Evolutionary conservation across 2,888 invertebrate genomes (phyloP).

Genomic region (Itoplectis maculator): DNA sequence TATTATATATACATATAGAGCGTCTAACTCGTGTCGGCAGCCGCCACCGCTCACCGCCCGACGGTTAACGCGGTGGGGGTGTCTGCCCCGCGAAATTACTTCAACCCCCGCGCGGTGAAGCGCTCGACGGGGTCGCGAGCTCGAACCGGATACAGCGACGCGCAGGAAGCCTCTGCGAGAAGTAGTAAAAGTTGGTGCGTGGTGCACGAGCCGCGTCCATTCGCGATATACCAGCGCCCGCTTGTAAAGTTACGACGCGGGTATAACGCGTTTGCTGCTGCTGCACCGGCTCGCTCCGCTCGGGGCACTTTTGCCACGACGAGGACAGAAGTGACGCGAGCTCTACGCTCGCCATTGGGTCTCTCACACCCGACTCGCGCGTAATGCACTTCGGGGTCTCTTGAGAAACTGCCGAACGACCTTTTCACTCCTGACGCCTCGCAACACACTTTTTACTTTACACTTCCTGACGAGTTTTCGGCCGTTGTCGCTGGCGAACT

Average conservation of each 20-base stretch:
- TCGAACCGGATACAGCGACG: neutral
- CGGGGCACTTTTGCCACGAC: neutral
- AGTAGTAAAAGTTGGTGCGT: slow-evolving; percentile 51
- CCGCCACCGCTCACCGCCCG: slow-evolving; percentile 32
- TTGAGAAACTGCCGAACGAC: too few species aligned
- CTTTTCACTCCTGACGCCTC: neutral
- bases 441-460: neutral
- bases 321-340: neutral
- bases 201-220: slow-evolving; percentile 23
- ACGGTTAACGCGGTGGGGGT: slow-evolving; percentile 72
- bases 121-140: neutral
- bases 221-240: neutral
- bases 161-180: neutral
- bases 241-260: slow-evolving; percentile 11
- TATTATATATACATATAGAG: neutral
- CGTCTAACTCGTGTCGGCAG: slow-evolving; percentile 24
- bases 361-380: too few species aligned
- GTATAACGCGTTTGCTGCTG: too few species aligned
- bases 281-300: too few species aligned
- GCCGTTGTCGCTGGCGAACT: neutral
- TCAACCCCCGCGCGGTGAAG: too few species aligned
- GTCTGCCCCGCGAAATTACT: slow-evolving; percentile 79
- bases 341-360: too few species aligned
- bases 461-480: neutral
- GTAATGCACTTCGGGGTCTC: too few species aligned